Conservation (phyloP, 2,888 invertebrate species). For the Hydrotaea cyrtoneurina region DNA sequence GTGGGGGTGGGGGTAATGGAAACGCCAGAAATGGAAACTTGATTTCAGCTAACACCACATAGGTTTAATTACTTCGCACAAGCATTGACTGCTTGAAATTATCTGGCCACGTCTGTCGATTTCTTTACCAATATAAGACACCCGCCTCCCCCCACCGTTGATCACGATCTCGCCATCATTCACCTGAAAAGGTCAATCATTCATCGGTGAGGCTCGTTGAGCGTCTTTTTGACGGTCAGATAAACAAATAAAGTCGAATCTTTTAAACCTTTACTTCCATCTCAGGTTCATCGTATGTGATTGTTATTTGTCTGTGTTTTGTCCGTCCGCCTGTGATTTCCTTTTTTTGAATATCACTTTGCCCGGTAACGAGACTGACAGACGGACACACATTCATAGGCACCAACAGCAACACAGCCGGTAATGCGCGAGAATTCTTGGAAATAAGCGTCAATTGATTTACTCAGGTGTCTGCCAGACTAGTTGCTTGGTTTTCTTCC, state of each 20-base stretch:
- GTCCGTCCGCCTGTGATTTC: constrained; percentile 40
- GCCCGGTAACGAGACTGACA: constrained; percentile 25
- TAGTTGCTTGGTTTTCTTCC: constrained; percentile 2
- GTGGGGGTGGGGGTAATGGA: too few species aligned
- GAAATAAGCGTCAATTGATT: constrained; percentile 80
- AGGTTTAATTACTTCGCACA: too few species aligned
- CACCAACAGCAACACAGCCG: neutral
- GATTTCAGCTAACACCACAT: too few species aligned
- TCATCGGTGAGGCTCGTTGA: neutral
- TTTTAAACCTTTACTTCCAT: constrained; percentile 1
- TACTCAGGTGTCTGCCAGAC: constrained; percentile 79
- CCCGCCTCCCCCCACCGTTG: neutral
- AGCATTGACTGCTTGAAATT: too few species aligned
- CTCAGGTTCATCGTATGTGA: neutral
- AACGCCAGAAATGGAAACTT: too few species aligned
- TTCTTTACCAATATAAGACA: neutral
- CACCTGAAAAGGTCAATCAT: constrained; percentile 7
- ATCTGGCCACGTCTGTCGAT: neutral
- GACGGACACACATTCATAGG: neutral
- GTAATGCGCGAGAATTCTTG: constrained; percentile 75
- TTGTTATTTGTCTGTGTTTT: neutral
- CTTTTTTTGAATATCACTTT: constrained; percentile 52
- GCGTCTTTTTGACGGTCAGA: neutral
- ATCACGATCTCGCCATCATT: neutral
- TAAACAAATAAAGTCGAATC: neutral